Evolutionary conservation across 2,888 invertebrate species (phyloP).

Genomic region (Hipparchia semele): DNA sequence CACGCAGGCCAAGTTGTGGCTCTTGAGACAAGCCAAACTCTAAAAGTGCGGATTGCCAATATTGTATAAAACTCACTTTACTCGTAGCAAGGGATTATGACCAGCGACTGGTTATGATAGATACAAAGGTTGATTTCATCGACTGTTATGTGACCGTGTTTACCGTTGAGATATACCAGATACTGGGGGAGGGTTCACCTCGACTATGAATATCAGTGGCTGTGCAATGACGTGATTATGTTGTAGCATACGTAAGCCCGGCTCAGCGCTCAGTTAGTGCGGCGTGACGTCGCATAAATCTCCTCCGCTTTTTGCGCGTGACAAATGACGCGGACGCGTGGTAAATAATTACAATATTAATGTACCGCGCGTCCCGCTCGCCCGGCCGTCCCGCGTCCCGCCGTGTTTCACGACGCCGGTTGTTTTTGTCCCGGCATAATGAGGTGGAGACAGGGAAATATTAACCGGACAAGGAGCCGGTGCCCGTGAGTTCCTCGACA

Average conservation of each 20-base stretch:
- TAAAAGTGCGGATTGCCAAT: too few relatives aligned
- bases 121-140: too few relatives aligned
- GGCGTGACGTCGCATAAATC: slow-evolving; percentile 25
- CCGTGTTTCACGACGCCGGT: slow-evolving; percentile 3
- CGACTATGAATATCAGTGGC: too few relatives aligned
- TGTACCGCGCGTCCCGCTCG: slow-evolving; percentile 42
- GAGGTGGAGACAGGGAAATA: slow-evolving; percentile 17
- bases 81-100: too few relatives aligned
- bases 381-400: slow-evolving; percentile 20
- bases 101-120: too few relatives aligned
- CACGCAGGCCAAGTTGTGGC: too few relatives aligned
- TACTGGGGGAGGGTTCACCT: too few relatives aligned
- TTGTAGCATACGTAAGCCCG: background rate
- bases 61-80: too few relatives aligned
- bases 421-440: slow-evolving; percentile 14
- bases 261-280: background rate
- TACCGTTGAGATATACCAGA: too few relatives aligned
- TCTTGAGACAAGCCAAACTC: too few relatives aligned
- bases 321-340: slow-evolving; percentile 50
- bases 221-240: background rate
- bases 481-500: background rate
- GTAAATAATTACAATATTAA: slow-evolving; percentile 53
- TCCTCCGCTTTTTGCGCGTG: slow-evolving; percentile 35
- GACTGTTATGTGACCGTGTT: too few relatives aligned
- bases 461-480: slow-evolving; percentile 10